Evolutionary conservation across 2,113 vertebrate species (phyloP), one percentile per base, ranked within the genome.

Genomic region (Coptodon rendalli): DNA sequence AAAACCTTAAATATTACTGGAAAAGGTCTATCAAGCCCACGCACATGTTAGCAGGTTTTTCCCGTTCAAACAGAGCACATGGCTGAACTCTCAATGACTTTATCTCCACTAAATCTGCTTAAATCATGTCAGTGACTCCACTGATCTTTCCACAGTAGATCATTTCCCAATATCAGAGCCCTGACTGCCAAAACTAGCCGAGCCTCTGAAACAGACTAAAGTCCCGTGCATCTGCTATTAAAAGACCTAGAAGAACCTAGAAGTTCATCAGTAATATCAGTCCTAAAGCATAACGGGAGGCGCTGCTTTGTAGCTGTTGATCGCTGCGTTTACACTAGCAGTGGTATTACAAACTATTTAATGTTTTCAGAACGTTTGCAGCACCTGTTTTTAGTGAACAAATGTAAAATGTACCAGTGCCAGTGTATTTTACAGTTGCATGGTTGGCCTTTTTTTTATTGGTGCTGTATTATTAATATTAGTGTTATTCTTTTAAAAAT

Each of bases 21-120:
- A 66, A 66, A 66, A 36, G 61, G 61, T 66, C 3, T n/a, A n/a
- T 38, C 31, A 66, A 12, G 61, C 61, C 61, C 61, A 66, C 4
- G 1, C 61, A 38, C 2, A 63, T 0, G 61, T 66, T 66, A 0
- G 61, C 61, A 66, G 61, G 61, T 38, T 38, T n/a, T 63, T 63
- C 0, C 31, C 0, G 0, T 36, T 7, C 59, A n/a, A 7, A 1
- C 31, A 12, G 59, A 63, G 31, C 31, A n/a, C 59, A 7, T 0
- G 0, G 61, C 61, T 38, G 61, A 66, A 66, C 61, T 66, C 29
- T 66, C 61, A 38, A 19, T 66, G 61, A 63, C 59, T 63, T 63
- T 3, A 63, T 63, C 6, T 63, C 17, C 59, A 63, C 59, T 34
- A 63, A 63, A 0, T 36, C 59, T 63, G 59, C 1, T 63, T 63